Evolutionary conservation across 2,888 invertebrate species (phyloP), one percentile per base, ranked within the genome.

Genomic region (Cosmia trapezina): DNA sequence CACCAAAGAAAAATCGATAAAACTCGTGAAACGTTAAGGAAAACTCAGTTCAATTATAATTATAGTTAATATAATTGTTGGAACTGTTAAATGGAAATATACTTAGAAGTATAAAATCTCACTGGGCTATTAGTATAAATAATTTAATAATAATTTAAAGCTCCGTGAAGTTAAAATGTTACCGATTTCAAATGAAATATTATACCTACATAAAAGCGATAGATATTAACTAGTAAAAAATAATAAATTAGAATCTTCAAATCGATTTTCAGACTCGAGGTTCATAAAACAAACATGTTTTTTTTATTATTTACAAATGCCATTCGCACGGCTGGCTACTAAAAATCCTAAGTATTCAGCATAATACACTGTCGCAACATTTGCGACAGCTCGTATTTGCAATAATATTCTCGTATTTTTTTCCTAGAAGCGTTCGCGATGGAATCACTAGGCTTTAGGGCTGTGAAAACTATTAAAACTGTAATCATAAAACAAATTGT

Each of bases 121-220:
- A 93, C 91, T 92, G 92, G 92, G 91, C 92, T 90, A 90, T 90
- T 89, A 87, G 81, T 88, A 86, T 85, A 87, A 80, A 86, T 85
- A 86, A 88, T 86, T 87, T 87, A 88, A 88, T 83, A 87, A 88
- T 90, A 89, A 90, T 90, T 92, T 92, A 90, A 90, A 90, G 90
- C 89, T 90, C 86, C 80, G 69, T 80, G 86, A 87, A 85, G 83
- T 85, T 83, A 76, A 81, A 78, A 80, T 73, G 75, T 84, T 80
- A 83, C 79, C 73, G 75, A 83, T 79, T 81, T 77, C 43, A 73
- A 83, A 78, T 74, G 73, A 76, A 86, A 81, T 79, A 74, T 28
- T 28, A 3, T 81, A 84, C 68, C 81, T 87, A 80, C 70, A 77
- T 86, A 86, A 80, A 85, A 85, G 85, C 86, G 79, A 85, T 86